Evolutionary conservation across 2,888 invertebrate species (phyloP).

Genomic region (Lapara coniferarum): DNA sequence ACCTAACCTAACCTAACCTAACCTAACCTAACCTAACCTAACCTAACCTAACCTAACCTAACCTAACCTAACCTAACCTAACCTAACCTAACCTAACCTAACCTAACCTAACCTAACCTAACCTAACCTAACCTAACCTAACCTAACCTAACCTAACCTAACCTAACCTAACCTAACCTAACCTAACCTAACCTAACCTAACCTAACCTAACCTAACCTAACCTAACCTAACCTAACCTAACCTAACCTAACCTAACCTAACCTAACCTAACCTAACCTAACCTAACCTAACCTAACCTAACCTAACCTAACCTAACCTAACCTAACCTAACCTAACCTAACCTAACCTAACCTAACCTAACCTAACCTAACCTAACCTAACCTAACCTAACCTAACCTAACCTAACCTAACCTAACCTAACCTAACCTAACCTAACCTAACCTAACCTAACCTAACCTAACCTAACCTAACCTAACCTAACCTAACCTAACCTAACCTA

Average conservation of each 20-base stretch:
- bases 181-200: conserved; percentile 37
- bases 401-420: conserved; percentile 40
- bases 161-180: conserved; percentile 37
- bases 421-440: conserved; percentile 38
- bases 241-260: conserved; percentile 36
- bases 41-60: conserved; percentile 41
- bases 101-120: conserved; percentile 36
- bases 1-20: conserved; percentile 44
- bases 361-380: conserved; percentile 40
- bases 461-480: conserved; percentile 42
- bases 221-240: conserved; percentile 33
- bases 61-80: conserved; percentile 40
- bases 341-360: conserved; percentile 43
- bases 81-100: conserved; percentile 38
- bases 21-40: conserved; percentile 44
- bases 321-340: conserved; percentile 42
- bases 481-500: conserved; percentile 43
- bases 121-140: conserved; percentile 38
- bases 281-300: conserved; percentile 36
- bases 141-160: conserved; percentile 38
- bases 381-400: conserved; percentile 40
- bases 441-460: conserved; percentile 40
- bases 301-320: conserved; percentile 44
- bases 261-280: conserved; percentile 33
- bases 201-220: conserved; percentile 35